phyloP scores from a whole-genome alignment of 2,113 vertebrate genomes.

The Hemicordylus capensis region DNA sequence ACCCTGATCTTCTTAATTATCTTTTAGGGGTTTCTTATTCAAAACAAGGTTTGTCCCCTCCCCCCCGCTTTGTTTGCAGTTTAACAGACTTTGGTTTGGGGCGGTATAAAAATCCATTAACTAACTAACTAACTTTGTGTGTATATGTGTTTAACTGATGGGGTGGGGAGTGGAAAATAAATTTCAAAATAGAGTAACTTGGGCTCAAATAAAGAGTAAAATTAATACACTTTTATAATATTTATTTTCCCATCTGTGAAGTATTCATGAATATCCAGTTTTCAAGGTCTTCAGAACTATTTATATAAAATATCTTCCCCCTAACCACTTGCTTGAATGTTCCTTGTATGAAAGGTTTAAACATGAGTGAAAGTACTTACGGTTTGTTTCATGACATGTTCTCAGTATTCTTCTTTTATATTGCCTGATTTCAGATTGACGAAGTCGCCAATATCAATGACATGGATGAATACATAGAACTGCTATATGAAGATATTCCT shows the following conservation, averaged over 20 bases:
- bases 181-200: neutral
- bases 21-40: neutral
- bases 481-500: conserved; percentile 91
- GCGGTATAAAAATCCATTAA: no score
- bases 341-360: neutral
- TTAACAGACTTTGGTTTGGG: no score
- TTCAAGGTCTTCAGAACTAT: neutral
- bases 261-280: neutral
- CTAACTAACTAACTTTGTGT: no score
- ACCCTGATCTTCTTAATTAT: no score
- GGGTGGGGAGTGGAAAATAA: no score
- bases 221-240: neutral
- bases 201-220: no score
- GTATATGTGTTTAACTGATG: no score
- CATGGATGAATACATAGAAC: conserved; percentile 91
- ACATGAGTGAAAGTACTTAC: neutral
- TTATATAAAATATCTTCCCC: neutral
- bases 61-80: neutral
- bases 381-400: neutral
- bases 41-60: neutral
- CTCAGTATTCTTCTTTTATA: neutral
- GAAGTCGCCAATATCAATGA: conserved; percentile 91
- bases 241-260: neutral
- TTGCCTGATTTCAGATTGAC: conserved; percentile 81
- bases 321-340: neutral